Percentiles rank a stretch among this genome's conserved stretches.
Evolutionary conservation across 2,113 vertebrate genomes (phyloP).

Genomic region (Cryptomyrus ogoouensis): DNA sequence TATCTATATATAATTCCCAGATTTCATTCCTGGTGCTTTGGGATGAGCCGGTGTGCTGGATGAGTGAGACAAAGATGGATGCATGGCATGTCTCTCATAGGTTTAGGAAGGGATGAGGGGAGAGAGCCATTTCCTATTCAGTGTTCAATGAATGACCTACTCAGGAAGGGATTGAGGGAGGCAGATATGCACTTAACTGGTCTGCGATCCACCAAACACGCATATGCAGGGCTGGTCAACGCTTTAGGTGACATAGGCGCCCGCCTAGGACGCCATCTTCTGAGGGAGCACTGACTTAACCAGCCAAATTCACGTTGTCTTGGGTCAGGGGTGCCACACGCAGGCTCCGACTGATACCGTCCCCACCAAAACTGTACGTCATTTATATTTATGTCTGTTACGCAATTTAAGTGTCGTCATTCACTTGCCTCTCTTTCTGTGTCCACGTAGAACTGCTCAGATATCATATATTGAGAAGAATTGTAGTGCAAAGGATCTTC

Average conservation of each 20-base stretch:
- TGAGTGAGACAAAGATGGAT: background rate
- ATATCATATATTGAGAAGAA: background rate
- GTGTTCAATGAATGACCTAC: background rate
- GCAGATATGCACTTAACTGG: background rate
- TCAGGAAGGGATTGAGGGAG: background rate
- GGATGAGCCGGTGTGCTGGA: slow-evolving; percentile 22
- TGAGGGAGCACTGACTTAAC: background rate
- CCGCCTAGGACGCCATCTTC: background rate
- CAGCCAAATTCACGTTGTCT: background rate
- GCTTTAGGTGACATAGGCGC: background rate
- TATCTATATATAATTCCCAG: slow-evolving; percentile 48
- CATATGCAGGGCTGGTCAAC: background rate
- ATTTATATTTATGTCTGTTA: background rate
- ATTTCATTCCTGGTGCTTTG: slow-evolving; percentile 34
- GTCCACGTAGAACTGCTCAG: background rate
- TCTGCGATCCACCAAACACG: background rate
- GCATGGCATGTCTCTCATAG: background rate
- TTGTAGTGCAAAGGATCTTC: background rate
- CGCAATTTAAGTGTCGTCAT: background rate
- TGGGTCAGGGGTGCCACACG: background rate
- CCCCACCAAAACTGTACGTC: background rate
- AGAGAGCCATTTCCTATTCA: background rate
- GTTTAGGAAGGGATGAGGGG: background rate
- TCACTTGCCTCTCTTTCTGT: background rate
- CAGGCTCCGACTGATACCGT: background rate